Conservation (phyloP, 2,113 vertebrate genomes). For the Garra rufa region DNA sequence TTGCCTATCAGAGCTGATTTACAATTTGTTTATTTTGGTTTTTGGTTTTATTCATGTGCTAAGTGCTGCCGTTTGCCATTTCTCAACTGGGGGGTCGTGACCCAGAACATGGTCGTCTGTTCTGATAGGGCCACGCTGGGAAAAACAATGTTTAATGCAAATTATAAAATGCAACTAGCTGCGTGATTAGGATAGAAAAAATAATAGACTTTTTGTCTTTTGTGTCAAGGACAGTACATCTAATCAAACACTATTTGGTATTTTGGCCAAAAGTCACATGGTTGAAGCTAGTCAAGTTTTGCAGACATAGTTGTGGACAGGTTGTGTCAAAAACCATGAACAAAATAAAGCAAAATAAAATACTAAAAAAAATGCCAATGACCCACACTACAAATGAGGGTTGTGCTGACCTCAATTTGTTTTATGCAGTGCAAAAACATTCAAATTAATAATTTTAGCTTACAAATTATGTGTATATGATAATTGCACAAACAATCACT, state of each 20-base stretch:
- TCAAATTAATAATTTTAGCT: not conserved
- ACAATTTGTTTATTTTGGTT: not conserved
- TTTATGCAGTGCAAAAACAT: not conserved
- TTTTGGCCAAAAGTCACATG: constrained; percentile 1
- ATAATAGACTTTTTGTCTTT: not conserved
- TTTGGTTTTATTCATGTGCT: not conserved
- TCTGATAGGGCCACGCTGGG: not conserved
- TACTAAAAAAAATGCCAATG: not conserved
- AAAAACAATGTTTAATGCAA: not conserved
- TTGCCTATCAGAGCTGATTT: not conserved
- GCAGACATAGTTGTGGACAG: not conserved
- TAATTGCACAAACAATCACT: too few species aligned
- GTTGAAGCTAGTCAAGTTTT: not conserved
- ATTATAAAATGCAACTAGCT: not conserved
- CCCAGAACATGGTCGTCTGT: not conserved
- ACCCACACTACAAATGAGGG: not conserved
- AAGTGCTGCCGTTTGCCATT: constrained; percentile 1
- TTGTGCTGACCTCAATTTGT: not conserved
- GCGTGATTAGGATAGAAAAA: not conserved
- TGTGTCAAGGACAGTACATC: not conserved
- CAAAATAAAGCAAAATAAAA: not conserved
- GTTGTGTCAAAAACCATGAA: not conserved
- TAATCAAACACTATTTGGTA: not conserved
- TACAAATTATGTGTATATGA: not conserved
- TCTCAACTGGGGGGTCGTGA: not conserved